phyloP scores from a whole-genome alignment of 2,797 vertebrate species.

The Heterohyrax brucei region DNA sequence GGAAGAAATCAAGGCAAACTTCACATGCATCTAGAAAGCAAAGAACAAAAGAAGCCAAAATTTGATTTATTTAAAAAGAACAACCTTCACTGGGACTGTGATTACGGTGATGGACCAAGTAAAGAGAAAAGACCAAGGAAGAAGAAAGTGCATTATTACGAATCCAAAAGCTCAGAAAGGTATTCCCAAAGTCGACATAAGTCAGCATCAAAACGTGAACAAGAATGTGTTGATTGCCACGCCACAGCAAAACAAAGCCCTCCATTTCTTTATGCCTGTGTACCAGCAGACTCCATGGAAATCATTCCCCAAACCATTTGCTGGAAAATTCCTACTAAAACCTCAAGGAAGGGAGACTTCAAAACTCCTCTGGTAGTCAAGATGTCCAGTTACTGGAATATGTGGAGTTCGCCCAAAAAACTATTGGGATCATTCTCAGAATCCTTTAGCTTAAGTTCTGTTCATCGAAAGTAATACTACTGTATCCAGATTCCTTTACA shows the following conservation, averaged over 20 bases:
- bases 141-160: background rate
- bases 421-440: slow-evolving; percentile 24
- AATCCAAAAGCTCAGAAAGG: background rate
- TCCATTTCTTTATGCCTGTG: slow-evolving; percentile 82
- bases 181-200: background rate
- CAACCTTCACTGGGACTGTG: background rate
- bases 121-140: background rate
- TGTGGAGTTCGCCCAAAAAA: slow-evolving; percentile 66
- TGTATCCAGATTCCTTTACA: background rate
- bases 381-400: slow-evolving; percentile 56
- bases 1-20: slow-evolving; percentile 8
- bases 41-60: slow-evolving; percentile 51
- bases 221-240: background rate
- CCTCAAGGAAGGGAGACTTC: slow-evolving; percentile 66
- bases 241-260: background rate
- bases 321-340: slow-evolving; percentile 72
- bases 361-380: slow-evolving; percentile 77
- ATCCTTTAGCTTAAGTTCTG: background rate
- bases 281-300: slow-evolving; percentile 71
- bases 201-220: background rate
- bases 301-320: slow-evolving; percentile 74
- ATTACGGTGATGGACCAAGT: background rate
- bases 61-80: slow-evolving; percentile 11
- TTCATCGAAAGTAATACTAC: background rate
- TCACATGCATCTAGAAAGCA: background rate